Percentiles rank a stretch among this genome's conserved stretches.
phyloP scores from a whole-genome alignment of 2,797 vertebrate genomes.

The Lacerta bilineata region DNA sequence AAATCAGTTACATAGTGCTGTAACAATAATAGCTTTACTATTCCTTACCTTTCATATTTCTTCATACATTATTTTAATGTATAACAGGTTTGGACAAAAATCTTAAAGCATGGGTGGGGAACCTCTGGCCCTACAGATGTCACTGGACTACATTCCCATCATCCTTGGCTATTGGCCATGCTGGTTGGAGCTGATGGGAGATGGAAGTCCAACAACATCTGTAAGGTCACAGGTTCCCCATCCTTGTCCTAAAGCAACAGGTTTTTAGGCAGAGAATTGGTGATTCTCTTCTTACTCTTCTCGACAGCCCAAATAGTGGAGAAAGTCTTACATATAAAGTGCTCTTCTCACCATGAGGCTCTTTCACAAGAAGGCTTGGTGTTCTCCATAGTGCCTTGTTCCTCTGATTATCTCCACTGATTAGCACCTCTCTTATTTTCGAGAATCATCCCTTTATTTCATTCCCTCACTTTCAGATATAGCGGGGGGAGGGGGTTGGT shows the following conservation, averaged over 20 bases:
- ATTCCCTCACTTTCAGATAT: too few relatives aligned
- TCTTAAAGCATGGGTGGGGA: neutral
- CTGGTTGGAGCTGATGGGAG: too few relatives aligned
- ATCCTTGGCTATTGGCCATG: too few relatives aligned
- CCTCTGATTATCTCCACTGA: neutral
- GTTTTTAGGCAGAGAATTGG: conserved; percentile 10
- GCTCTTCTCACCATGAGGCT: neutral
- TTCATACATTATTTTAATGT: neutral
- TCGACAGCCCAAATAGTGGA: neutral
- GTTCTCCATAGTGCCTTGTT: conserved; percentile 16
- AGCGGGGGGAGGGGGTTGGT: neutral
- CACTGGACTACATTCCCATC: too few relatives aligned
- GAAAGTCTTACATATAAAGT: neutral
- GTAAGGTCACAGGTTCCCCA: too few relatives aligned
- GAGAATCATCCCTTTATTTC: neutral
- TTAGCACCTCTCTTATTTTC: neutral
- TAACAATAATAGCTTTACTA: neutral
- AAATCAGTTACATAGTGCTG: neutral
- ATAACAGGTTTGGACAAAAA: conserved; percentile 1
- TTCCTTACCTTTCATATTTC: neutral
- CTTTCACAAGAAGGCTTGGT: neutral
- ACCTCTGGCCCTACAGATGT: too few relatives aligned
- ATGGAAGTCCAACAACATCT: too few relatives aligned
- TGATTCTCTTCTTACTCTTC: neutral
- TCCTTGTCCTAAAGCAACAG: neutral